phyloP scores from a whole-genome alignment of 2,797 vertebrate species.

The Trichosurus vulpecula region DNA sequence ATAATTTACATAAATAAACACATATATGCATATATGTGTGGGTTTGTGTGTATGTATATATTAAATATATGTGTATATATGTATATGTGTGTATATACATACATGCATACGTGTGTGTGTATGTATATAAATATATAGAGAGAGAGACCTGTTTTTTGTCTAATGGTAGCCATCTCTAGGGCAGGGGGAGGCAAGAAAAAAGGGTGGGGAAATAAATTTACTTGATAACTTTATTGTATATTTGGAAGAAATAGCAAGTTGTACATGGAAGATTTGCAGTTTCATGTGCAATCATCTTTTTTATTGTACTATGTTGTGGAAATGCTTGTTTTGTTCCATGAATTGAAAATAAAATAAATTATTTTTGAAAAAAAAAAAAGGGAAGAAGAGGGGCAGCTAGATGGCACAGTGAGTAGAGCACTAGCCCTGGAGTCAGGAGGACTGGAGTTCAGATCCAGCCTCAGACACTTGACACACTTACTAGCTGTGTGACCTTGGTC shows the following conservation, averaged over 20 bases:
- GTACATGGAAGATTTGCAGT: neutral
- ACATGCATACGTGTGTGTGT: too few species aligned
- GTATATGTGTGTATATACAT: neutral
- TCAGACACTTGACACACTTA: too few species aligned
- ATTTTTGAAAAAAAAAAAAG: neutral
- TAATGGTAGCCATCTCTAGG: neutral
- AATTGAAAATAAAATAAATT: neutral
- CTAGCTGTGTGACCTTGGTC: too few species aligned
- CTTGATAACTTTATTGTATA: neutral
- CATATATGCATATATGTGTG: too few species aligned
- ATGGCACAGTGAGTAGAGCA: too few species aligned
- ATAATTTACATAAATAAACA: neutral
- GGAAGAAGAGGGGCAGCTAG: neutral
- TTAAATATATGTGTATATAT: too few species aligned
- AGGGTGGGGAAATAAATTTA: neutral
- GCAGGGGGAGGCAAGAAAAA: neutral
- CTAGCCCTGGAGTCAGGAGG: too few species aligned
- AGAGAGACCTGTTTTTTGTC: too few species aligned
- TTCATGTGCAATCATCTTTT: neutral
- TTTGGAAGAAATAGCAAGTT: neutral
- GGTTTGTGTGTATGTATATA: too few species aligned
- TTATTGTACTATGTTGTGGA: neutral
- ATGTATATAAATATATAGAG: too few species aligned
- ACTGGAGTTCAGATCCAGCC: too few species aligned
- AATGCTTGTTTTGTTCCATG: neutral